phyloP scores from a whole-genome alignment of 2,888 invertebrate species.

The Antheraea yamamai region DNA sequence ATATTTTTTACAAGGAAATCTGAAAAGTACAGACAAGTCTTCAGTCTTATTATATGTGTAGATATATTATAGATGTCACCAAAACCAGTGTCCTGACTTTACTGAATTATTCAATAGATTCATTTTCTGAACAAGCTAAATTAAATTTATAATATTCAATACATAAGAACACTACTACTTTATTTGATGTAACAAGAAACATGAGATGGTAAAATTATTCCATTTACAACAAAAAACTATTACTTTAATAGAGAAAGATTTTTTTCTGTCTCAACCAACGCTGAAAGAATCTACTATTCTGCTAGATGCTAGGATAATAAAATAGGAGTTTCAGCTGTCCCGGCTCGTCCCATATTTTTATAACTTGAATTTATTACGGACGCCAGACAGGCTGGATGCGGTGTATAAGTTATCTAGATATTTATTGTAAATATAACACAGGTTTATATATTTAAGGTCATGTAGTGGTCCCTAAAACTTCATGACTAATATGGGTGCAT shows the following conservation, averaged over 20 bases:
- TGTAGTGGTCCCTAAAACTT: too few relatives aligned
- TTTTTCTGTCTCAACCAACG: constrained; percentile 28
- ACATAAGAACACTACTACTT: neutral
- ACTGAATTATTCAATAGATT: neutral
- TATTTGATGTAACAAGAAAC: constrained; percentile 11
- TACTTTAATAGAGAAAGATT: constrained; percentile 40
- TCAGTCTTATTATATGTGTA: too few relatives aligned
- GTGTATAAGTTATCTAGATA: constrained; percentile 32
- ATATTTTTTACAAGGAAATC: too few relatives aligned
- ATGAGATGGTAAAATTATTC: constrained; percentile 11
- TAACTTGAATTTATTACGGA: constrained; percentile 49
- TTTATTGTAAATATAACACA: constrained; percentile 21
- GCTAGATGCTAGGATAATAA: constrained; percentile 38
- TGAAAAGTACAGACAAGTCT: too few relatives aligned
- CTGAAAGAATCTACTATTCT: constrained; percentile 33
- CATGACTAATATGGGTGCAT: too few relatives aligned
- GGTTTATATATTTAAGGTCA: neutral
- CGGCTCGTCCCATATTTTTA: constrained; percentile 47
- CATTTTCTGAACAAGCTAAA: neutral
- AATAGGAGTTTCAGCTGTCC: constrained; percentile 42
- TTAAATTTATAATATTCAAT: neutral
- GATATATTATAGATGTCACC: too few relatives aligned
- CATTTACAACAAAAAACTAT: constrained; percentile 28
- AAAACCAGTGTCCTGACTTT: neutral
- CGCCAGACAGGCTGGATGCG: constrained; percentile 44